phyloP scores from a whole-genome alignment of 2,797 vertebrate genomes.

The Netta rufina region DNA sequence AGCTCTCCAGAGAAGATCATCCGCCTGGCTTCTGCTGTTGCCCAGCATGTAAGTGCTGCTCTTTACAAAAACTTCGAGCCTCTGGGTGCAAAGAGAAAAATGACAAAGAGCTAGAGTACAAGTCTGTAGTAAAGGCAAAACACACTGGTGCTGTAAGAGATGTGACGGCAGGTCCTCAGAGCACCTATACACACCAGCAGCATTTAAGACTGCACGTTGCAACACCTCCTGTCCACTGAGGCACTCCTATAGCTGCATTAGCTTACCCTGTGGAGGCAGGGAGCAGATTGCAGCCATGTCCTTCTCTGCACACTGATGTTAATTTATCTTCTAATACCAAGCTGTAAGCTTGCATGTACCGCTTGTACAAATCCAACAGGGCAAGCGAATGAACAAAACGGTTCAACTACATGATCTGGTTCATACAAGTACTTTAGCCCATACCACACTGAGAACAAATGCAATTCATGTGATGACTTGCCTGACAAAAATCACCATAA shows the following conservation, averaged over 20 bases:
- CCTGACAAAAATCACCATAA: neutral
- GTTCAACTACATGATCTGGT: neutral
- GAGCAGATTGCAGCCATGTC: neutral
- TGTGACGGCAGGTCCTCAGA: neutral
- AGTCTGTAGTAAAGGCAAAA: neutral
- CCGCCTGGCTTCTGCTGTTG: neutral
- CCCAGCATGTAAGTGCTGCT: neutral
- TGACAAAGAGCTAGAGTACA: neutral
- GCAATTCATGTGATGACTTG: neutral
- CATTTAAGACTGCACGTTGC: rapidly evolving
- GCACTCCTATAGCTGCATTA: neutral
- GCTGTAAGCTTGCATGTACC: rapidly evolving
- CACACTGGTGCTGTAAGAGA: neutral
- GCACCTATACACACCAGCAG: neutral
- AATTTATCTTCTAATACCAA: neutral
- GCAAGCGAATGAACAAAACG: rapidly evolving
- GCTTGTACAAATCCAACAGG: neutral
- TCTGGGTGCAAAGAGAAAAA: neutral
- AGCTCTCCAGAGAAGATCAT: neutral
- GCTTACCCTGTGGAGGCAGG: neutral
- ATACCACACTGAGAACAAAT: rapidly evolving
- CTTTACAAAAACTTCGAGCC: neutral
- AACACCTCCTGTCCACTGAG: neutral
- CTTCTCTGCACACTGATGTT: neutral
- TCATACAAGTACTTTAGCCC: neutral